Percentiles rank a stretch among this genome's conserved stretches.
phyloP scores from a whole-genome alignment of 1,140 invertebrate species.

The Patella vulgata region DNA sequence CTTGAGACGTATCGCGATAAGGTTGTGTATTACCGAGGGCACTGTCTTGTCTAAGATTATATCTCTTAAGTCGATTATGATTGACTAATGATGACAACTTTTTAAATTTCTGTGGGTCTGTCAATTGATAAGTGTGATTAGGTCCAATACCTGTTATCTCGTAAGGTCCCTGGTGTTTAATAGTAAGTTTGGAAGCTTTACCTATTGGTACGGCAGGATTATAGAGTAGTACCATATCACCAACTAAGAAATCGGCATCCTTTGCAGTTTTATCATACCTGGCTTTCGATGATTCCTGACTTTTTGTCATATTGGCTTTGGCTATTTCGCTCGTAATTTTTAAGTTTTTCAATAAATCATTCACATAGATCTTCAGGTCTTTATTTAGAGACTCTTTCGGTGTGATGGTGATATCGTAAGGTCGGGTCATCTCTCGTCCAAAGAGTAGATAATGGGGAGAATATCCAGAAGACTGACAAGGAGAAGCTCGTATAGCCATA shows the following conservation, averaged over 20 bases:
- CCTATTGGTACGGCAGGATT: not conserved
- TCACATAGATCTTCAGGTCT: too few relatives aligned
- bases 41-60: too few relatives aligned
- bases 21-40: too few relatives aligned
- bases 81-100: not conserved
- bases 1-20: too few relatives aligned
- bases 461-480: too few relatives aligned
- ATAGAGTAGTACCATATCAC: slow-evolving; percentile 6
- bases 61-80: too few relatives aligned
- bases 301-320: not conserved
- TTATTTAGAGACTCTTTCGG: too few relatives aligned
- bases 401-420: too few relatives aligned
- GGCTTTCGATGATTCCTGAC: not conserved
- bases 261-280: slow-evolving; percentile 2
- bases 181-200: slow-evolving; percentile 7
- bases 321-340: too few relatives aligned
- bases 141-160: not conserved
- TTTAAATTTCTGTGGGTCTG: slow-evolving; percentile 1
- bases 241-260: not conserved
- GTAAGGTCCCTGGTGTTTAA: slow-evolving; percentile 5
- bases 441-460: too few relatives aligned
- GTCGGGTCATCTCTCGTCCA: too few relatives aligned
- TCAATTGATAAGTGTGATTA: not conserved
- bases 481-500: slow-evolving; percentile 11
- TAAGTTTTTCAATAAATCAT: too few relatives aligned